Base-by-base conservation (phyloP, 2,888 invertebrate genomes). In the Zygogramma bicolorata region DNA sequence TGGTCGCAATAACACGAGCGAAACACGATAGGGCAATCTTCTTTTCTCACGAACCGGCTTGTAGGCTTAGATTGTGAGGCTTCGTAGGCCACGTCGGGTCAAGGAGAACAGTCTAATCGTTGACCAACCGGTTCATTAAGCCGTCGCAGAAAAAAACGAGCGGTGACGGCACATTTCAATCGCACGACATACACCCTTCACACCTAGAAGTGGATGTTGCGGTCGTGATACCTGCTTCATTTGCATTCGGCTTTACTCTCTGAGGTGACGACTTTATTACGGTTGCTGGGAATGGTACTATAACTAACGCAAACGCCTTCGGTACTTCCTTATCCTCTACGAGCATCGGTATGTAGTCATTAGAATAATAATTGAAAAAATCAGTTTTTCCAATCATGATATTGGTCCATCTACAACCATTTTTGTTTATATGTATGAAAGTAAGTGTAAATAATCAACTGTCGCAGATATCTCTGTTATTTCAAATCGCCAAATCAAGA, bases 11-110 rank as follows among this genome's bases (percentile, higher is more conserved):
- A 83, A 83, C 81, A 81, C 79, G 80, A 79, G 76, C 78, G 80
- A 81, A 84, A 83, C 82, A 83, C 83, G 83, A 83, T 84, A 83
- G 83, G 83, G 80, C 84, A 81, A 82, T 83, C 82, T 82, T 78
- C 78, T 77, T 81, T 81, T 79, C 82, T 83, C 83, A 83, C 83
- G 83, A 82, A 83, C 80, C 79, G 71, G 81, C 78, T 74, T 77
- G 75, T 72, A 73, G 71, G 73, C 71, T 74, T 75, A 77, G 78
- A 77, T 61, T 67, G 73, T 75, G 74, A 60, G 29, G 22, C 22
- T 57, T 25, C 8, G 38, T 13, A 49, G 62, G 53, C n/a, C n/a
- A n/a, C n/a, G n/a, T n/a, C n/a, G n/a, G 34, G 29, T 27, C 31
- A 4, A 25, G 13, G 62, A 13, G 2, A 27, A 63, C 63, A 49